Evolutionary conservation across 1,140 invertebrate species (phyloP), one percentile per base, ranked within the genome.

Genomic region (Aphidius gifuensis): DNA sequence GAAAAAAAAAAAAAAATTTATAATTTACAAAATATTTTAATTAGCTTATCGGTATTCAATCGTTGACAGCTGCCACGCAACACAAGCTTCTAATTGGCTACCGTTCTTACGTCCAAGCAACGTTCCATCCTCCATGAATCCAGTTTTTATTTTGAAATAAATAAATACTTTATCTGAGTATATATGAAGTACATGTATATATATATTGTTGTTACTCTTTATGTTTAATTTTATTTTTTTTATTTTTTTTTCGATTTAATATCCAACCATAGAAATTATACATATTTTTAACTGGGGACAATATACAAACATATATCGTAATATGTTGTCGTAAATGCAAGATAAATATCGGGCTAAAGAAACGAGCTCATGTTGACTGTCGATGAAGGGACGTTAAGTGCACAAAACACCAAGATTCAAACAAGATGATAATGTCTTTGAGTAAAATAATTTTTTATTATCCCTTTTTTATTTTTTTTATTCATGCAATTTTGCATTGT

Each of bases 21-120:
- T 66, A 69, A 69, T 69, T 72, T 76, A 70, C 68, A 73, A 78
- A 78, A 81, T 76, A 78, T 81, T 79, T 81, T 80, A 81, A 81
- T 81, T 80, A 78, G 69, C 77, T 80, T 80, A 79, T 81, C 79
- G 68, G 11, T 32, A 32, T 32, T 63, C 65, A 73, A 79, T 80
- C 74, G 69, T 66, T 73, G 73, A 74, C 78, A 79, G 79, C 77
- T 79, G 78, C 71, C 67, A 32, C 43, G 40, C 64, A 67, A 67
- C 74, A 76, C 76, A 75, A 79, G 76, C 71, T 73, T 77, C 72
- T 80, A 80, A 80, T 80, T 79, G 74, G 69, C 66, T 64, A 56
- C 61, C 46, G 62, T 66, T 66, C 62, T 64, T 58, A 51, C 51
- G 58, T 32, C 23, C 23, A 32, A 32, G 4, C 23, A 32, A 32